A percentile compares a stretch with the other conserved stretches of the same genome.
These are phyloP conservation scores for Drosophila neonasuta DNA, from an alignment of 2,888 invertebrate species.

Conservation along the genomic window DNA sequence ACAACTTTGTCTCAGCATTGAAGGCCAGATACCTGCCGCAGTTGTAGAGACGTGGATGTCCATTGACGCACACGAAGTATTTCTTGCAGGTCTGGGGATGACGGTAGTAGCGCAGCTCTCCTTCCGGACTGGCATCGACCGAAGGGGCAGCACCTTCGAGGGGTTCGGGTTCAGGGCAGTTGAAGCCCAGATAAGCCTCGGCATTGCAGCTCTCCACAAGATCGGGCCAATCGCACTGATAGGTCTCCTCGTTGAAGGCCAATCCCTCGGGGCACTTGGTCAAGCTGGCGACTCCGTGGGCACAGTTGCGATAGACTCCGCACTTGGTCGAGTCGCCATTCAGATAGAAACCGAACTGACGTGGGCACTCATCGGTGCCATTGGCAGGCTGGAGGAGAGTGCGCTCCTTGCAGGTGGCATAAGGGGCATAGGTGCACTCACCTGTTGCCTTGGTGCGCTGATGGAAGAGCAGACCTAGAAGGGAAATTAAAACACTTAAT, in stretches of 20 bases:
- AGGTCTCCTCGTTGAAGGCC: conserved; percentile 88
- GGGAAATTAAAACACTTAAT: not conserved
- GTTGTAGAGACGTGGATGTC: conserved; percentile 88
- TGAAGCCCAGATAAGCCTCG: conserved; percentile 90
- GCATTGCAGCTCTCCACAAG: conserved; percentile 90
- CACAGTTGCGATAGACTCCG: conserved; percentile 91
- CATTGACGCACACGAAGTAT: conserved; percentile 90
- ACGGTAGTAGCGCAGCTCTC: conserved; percentile 81
- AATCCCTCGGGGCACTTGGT: conserved; percentile 93
- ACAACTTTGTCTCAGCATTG: conserved; percentile 87
- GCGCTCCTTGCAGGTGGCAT: conserved; percentile 89
- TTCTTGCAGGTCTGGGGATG: conserved; percentile 89
- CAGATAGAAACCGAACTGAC: conserved; percentile 85
- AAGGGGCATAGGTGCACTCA: conserved; percentile 92
- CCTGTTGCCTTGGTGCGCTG: conserved; percentile 83
- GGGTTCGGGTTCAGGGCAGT: conserved; percentile 84
- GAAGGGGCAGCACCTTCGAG: conserved; percentile 73
- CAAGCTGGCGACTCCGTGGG: conserved; percentile 87
- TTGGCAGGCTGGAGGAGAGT: conserved; percentile 84
- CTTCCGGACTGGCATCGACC: conserved; percentile 77
- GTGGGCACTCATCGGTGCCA: conserved; percentile 89
- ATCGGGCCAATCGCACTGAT: conserved; percentile 95
- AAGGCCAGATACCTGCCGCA: conserved; percentile 91
- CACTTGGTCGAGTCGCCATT: conserved; percentile 87
- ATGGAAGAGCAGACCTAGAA: conserved; percentile 86